Evolutionary conservation across 2,888 invertebrate genomes (phyloP).

Genomic region (Himalopsyche anomala): DNA sequence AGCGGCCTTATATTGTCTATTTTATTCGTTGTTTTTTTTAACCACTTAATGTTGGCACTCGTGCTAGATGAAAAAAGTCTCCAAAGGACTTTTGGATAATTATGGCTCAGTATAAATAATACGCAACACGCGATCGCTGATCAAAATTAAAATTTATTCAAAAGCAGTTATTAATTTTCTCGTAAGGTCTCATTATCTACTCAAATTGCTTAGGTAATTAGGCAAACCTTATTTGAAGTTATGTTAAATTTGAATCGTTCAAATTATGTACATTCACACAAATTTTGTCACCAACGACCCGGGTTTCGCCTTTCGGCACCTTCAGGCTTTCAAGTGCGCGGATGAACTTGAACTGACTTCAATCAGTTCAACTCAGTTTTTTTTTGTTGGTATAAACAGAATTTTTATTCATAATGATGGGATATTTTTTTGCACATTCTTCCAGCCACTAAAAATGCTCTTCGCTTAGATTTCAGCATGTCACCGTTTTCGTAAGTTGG

Average conservation of each 20-base stretch:
- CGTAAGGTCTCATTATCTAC: neutral
- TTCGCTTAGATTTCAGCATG: too few relatives aligned
- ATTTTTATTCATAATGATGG: too few relatives aligned
- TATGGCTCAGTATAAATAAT: neutral
- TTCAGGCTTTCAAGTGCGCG: too few relatives aligned
- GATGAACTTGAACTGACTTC: too few relatives aligned
- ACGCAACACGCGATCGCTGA: neutral
- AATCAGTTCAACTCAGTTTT: too few relatives aligned
- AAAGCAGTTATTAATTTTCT: neutral
- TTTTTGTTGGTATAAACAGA: too few relatives aligned
- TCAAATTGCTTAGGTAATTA: neutral
- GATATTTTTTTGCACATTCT: too few relatives aligned
- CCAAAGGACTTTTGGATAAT: neutral
- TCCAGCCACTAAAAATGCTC: too few relatives aligned
- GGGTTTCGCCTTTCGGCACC: too few relatives aligned
- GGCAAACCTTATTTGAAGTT: neutral
- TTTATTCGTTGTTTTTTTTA: neutral
- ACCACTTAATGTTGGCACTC: neutral
- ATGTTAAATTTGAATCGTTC: neutral
- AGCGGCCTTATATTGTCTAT: neutral
- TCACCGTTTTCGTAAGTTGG: too few relatives aligned
- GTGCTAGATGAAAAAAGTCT: neutral
- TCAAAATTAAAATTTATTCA: neutral
- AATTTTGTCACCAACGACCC: too few relatives aligned
- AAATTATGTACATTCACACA: neutral